Base-by-base conservation (phyloP, 2,797 vertebrate genomes). In the Schizothorax lantsangensis region DNA sequence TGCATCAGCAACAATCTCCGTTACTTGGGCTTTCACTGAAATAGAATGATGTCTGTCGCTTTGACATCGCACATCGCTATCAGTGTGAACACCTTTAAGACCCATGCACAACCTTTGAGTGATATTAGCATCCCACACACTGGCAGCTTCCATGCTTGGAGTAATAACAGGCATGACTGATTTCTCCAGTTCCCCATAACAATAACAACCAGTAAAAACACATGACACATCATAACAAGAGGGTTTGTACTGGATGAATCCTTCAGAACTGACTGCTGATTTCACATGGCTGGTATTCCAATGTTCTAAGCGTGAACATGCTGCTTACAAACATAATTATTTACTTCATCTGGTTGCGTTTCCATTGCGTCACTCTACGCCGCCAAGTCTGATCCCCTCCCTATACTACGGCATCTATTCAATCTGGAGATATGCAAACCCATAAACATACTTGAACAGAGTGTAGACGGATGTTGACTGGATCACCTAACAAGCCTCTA, bases 351-450 rank as follows among this genome's bases (percentile, higher is more conserved):
- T 64, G 49, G 57, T 59, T 40, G 23, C 14, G 14, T 86, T 88
- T 88, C 87, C 87, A 78, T 88, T 66, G 77, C 72, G 11, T 79
- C 72, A 83, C 21, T 40, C 43, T 30, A 74, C 1, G 14, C 79
- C 26, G 19, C 21, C 26, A 9, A 74, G 26, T 26, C 43, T 36
- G 52, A 62, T 69, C 83, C 66, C 49, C 43, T 54, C 57, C 26
- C 38, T 73, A 49, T 19, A 45, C 49, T 77, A 40, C 0, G 54
- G 19, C 23, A 73, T 72, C 81, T 75, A 83, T 45, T 80, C 54
- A 45, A 43, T 87, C 71, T 88, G 77, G 40, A 62, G 72, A 88
- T 71, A 85, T 85, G 79, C 87, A 78, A 59, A 49, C 26, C 64
- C 30, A 64, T 84, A 87, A 84, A 87, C 75, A 85, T 71, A 69